A percentile compares a stretch with the other conserved stretches of the same genome.
Conservation (phyloP, 1,140 invertebrate species). For the Diploscapter pachys region DNA sequence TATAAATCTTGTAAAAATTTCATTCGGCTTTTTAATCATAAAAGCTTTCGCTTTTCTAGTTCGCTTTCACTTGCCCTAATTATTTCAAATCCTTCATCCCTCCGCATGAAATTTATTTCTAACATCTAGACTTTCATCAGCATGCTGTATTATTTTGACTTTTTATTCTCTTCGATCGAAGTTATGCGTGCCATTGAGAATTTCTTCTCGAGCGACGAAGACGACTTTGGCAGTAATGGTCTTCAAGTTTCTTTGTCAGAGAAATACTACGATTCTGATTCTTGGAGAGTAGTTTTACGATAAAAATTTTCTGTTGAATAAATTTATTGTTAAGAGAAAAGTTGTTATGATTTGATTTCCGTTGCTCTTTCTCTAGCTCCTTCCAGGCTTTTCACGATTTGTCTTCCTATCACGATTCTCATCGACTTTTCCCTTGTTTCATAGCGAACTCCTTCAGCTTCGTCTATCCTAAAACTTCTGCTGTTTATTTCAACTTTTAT, state of each 20-base stretch:
- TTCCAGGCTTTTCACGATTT: constrained; percentile 35
- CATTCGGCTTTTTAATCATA: too few species aligned
- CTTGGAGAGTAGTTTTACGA: not conserved
- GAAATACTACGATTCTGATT: constrained; percentile 25
- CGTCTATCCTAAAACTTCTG: constrained; percentile 37
- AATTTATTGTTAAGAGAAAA: constrained; percentile 1
- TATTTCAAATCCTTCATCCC: too few species aligned
- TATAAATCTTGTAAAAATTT: too few species aligned
- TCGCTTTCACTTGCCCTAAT: too few species aligned
- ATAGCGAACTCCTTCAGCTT: constrained; percentile 42
- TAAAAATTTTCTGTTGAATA: not conserved
- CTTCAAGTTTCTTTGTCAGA: not conserved
- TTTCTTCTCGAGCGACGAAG: too few species aligned
- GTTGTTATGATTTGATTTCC: constrained; percentile 4
- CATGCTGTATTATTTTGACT: too few species aligned
- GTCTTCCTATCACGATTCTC: constrained; percentile 31
- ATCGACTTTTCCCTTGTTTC: constrained; percentile 43
- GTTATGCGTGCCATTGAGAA: too few species aligned
- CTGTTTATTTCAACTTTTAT: not conserved
- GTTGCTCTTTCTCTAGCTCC: constrained; percentile 29
- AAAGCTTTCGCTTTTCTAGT: too few species aligned
- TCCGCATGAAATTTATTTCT: too few species aligned
- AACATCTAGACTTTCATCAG: too few species aligned
- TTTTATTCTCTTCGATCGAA: too few species aligned
- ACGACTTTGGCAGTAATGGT: too few species aligned